Percentiles rank a stretch among this genome's conserved stretches.
Evolutionary conservation across 1,140 invertebrate genomes (phyloP).

Genomic region (Dinoponera quadriceps): DNA sequence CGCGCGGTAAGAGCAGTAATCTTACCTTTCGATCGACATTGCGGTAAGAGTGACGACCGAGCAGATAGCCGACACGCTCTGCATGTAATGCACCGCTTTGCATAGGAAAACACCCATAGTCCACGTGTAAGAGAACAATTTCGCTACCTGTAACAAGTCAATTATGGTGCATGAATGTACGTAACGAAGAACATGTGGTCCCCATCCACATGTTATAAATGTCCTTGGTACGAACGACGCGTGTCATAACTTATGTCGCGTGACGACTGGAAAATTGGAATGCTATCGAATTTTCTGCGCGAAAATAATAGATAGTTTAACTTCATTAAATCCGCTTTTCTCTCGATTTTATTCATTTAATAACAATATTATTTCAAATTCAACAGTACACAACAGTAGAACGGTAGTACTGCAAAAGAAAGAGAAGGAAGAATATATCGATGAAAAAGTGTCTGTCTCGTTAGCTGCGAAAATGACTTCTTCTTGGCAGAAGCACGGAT

Average conservation of each 20-base stretch:
- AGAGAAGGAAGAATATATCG: background rate
- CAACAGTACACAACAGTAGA: no score
- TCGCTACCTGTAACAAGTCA: conserved; percentile 88
- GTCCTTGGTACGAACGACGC: background rate
- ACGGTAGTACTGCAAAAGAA: background rate
- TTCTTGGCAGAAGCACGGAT: background rate
- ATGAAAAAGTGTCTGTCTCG: background rate
- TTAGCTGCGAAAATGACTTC: conserved; percentile 16
- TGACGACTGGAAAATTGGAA: conserved; percentile 48
- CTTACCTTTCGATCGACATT: conserved; percentile 92
- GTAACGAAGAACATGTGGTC: background rate
- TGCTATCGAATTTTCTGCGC: background rate
- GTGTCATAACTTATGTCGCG: conserved; percentile 37
- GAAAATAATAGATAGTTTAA: conserved; percentile 7
- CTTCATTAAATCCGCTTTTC: background rate
- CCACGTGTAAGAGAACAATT: conserved; percentile 92
- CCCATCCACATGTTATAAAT: conserved; percentile 24
- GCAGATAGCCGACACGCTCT: conserved; percentile 91
- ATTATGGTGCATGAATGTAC: conserved; percentile 6
- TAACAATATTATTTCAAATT: background rate
- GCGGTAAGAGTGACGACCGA: conserved; percentile 92
- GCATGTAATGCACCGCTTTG: conserved; percentile 91
- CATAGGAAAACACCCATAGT: conserved; percentile 90
- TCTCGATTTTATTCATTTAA: background rate
- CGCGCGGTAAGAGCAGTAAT: background rate